Conservation (phyloP, 2,888 invertebrate species). For the Frankliniella intonsa region DNA sequence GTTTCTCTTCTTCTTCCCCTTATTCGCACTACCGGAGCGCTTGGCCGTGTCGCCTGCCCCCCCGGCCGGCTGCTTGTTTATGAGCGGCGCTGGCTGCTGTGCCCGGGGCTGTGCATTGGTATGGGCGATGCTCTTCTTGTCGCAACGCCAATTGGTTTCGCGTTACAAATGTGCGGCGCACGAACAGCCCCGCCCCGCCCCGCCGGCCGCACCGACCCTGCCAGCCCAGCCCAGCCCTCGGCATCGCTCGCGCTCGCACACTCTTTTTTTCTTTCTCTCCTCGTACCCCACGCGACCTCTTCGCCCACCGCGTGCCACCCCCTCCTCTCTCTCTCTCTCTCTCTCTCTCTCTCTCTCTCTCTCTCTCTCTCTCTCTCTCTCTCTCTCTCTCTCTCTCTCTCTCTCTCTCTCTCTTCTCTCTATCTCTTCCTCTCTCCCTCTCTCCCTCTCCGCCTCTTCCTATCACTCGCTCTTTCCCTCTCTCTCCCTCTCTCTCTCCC, state of each 20-base stretch:
- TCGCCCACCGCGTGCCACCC: not conserved
- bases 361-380: not conserved
- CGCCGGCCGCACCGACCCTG: not conserved
- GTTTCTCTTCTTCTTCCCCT: no score
- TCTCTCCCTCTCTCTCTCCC: conserved; percentile 12
- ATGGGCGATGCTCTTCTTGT: not conserved
- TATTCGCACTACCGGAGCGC: no score
- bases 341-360: not conserved
- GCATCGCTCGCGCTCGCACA: not conserved
- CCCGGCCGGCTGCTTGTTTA: not conserved
- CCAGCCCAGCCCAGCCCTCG: not conserved
- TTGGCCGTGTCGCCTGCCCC: no score
- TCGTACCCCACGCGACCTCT: not conserved
- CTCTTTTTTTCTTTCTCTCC: not conserved
- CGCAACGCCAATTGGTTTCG: conserved; percentile 17
- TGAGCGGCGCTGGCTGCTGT: not conserved
- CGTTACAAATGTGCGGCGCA: conserved; percentile 7
- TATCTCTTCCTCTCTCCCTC: conserved; percentile 2
- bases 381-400: conserved; percentile 12
- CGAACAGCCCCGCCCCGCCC: not conserved
- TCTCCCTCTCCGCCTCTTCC: not conserved
- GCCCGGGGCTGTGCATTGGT: not conserved
- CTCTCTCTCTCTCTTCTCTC: not conserved
- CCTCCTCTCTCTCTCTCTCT: no score
- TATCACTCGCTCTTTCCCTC: not conserved